phyloP scores from a whole-genome alignment of 2,113 vertebrate genomes.

The Ophiodon elongatus region DNA sequence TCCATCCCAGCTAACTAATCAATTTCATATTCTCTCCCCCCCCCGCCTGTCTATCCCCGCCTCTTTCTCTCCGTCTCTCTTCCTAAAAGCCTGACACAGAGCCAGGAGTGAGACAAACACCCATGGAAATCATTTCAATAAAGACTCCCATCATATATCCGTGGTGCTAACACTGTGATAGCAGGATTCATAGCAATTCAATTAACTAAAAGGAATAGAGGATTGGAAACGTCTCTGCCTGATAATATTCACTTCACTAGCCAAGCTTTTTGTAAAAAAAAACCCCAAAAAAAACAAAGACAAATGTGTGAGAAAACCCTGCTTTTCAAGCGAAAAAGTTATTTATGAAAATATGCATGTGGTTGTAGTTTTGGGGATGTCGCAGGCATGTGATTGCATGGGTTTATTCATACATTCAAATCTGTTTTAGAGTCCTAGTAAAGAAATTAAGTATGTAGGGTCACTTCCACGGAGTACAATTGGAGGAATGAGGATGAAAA shows the following conservation, averaged over 20 bases:
- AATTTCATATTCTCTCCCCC: slow-evolving; percentile 77
- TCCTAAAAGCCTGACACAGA: slow-evolving; percentile 71
- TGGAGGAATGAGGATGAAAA: slow-evolving; percentile 48
- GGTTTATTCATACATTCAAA: slow-evolving; percentile 74
- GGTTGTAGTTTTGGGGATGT: slow-evolving; percentile 46
- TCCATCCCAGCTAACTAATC: slow-evolving; percentile 78
- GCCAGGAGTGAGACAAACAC: slow-evolving; percentile 76
- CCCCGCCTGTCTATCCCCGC: slow-evolving; percentile 30
- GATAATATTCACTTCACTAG: slow-evolving; percentile 53
- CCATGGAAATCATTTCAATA: slow-evolving; percentile 79
- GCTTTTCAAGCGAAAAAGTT: slow-evolving; percentile 48
- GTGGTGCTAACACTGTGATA: slow-evolving; percentile 64
- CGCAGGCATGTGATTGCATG: slow-evolving; percentile 42
- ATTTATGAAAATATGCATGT: slow-evolving; percentile 68
- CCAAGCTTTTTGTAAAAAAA: slow-evolving; percentile 35
- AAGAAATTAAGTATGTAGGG: slow-evolving; percentile 23
- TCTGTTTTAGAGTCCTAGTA: slow-evolving; percentile 27
- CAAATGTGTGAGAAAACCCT: slow-evolving; percentile 33
- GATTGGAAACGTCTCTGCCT: slow-evolving; percentile 54
- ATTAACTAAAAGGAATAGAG: slow-evolving; percentile 67
- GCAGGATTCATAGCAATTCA: slow-evolving; percentile 70
- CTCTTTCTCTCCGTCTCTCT: slow-evolving; percentile 49
- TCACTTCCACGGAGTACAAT: slow-evolving; percentile 46
- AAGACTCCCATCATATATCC: slow-evolving; percentile 68
- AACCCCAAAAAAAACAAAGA: slow-evolving; percentile 1